Evolutionary conservation across 1,140 invertebrate genomes (phyloP), one percentile per base, ranked within the genome.

Genomic region (Melanaphis sacchari): DNA sequence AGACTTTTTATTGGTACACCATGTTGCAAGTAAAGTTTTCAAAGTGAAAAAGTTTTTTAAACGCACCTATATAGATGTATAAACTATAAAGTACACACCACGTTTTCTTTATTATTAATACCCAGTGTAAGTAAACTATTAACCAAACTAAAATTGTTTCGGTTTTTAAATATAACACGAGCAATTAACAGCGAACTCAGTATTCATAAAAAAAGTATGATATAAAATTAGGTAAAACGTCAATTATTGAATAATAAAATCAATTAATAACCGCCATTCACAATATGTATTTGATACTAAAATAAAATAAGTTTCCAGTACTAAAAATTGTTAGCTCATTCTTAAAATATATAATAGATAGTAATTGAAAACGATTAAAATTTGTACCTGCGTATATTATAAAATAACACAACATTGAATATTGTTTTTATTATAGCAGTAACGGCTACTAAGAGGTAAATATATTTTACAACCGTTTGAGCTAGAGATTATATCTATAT

Each of bases 41-140:
- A 84, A 84, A 84, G 82, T 84, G 82, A 84, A 84, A 84, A 84
- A 84, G 38, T 84, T 84, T 84, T 82, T 40, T 38, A 84, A 84
- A 84, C 24, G 38, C 26, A 84, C 40, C 82, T 49, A 22, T 36
- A 36, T n/a, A 76, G 59, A 76, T 76, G n/a, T 76, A 76, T 76
- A 76, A 76, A 18, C 59, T 36, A 76, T 76, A n/a, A 76, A 76
- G 59, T n/a, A 59, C n/a, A 76, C 15, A 76, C 59, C 59, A n/a
- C 59, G 31, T 15, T 76, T n/a, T 76, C 59, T 76, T 76, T n/a
- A 76, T 76, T 76, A 76, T 76, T n/a, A 76, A 76, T 76, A 76
- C 15, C 15, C 18, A n/a, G 15, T 18, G 31, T n/a, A 18, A n/a
- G 59, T 76, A n/a, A 76, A 76, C 31, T 76, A 76, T 15, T 76